These are phyloP conservation scores for Neopelma chrysocephalum DNA, from an alignment of 2,797 vertebrate species.

Conservation along the genomic window DNA sequence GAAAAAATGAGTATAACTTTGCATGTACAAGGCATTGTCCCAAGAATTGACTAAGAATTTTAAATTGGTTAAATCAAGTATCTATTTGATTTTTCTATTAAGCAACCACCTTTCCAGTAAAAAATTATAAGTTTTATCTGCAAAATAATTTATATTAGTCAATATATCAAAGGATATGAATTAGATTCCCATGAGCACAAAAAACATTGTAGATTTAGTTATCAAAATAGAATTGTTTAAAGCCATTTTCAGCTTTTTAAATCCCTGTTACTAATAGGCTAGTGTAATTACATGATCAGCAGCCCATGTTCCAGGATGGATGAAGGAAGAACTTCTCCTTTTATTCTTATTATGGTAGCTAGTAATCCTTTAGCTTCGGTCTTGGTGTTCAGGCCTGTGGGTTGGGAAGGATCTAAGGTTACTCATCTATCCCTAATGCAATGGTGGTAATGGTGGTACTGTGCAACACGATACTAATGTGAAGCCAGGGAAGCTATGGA, in stretches of 20 bases:
- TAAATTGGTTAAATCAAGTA: not conserved
- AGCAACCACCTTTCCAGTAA: not conserved
- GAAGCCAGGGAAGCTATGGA: not conserved
- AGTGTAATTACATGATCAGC: not conserved
- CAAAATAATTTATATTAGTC: not conserved
- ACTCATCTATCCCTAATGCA: not conserved
- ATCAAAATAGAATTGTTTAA: not conserved
- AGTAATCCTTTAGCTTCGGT: not conserved
- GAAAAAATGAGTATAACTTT: not conserved
- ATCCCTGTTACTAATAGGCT: not conserved
- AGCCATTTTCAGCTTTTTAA: not conserved
- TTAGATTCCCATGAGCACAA: not conserved
- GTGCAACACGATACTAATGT: accelerated
- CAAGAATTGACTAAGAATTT: not conserved
- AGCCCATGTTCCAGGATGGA: not conserved
- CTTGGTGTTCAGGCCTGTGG: not conserved
- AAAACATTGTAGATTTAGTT: not conserved
- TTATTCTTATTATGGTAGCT: not conserved
- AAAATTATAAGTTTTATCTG: not conserved
- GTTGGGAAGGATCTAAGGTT: not conserved
- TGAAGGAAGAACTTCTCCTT: not conserved
- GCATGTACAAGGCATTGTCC: not conserved
- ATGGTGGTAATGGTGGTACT: not conserved
- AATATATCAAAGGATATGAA: not conserved
- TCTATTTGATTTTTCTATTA: not conserved